Conservation (phyloP, 2,888 invertebrate species). For the Druceiella hillmani region DNA sequence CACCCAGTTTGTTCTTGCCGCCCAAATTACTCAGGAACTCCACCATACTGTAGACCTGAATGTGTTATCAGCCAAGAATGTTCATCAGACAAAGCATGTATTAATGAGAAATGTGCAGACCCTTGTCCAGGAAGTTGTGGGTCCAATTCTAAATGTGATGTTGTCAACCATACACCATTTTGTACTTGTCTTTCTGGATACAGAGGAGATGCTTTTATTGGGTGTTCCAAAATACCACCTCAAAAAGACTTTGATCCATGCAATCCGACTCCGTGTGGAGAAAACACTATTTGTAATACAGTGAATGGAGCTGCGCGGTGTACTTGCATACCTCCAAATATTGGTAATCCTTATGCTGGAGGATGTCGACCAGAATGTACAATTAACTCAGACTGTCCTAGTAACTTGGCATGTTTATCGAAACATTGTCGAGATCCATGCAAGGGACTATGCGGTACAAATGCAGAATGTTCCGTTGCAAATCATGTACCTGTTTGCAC, state of each 20-base stretch:
- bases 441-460: slow-evolving; percentile 74
- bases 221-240: slow-evolving; percentile 58
- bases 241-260: slow-evolving; percentile 57
- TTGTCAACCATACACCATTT: slow-evolving; percentile 74
- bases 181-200: slow-evolving; percentile 74
- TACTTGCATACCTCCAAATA: slow-evolving; percentile 81
- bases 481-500: slow-evolving; percentile 81
- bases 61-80: slow-evolving; percentile 82
- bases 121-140: slow-evolving; percentile 78
- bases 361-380: slow-evolving; percentile 85
- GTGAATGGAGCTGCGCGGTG: slow-evolving; percentile 67
- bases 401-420: slow-evolving; percentile 70
- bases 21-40: slow-evolving; percentile 73
- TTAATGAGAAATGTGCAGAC: slow-evolving; percentile 74
- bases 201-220: slow-evolving; percentile 80
- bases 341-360: slow-evolving; percentile 80
- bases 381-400: slow-evolving; percentile 74
- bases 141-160: slow-evolving; percentile 70
- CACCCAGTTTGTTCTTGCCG: slow-evolving; percentile 77
- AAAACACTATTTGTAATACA: slow-evolving; percentile 73
- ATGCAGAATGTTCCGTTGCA: slow-evolving; percentile 75
- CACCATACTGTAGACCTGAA: slow-evolving; percentile 78
- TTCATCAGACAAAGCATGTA: slow-evolving; percentile 69
- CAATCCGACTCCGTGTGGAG: slow-evolving; percentile 76
- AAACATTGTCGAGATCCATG: slow-evolving; percentile 85